phyloP scores from a whole-genome alignment of 2,888 invertebrate species.

The Ennomos quercinarius region DNA sequence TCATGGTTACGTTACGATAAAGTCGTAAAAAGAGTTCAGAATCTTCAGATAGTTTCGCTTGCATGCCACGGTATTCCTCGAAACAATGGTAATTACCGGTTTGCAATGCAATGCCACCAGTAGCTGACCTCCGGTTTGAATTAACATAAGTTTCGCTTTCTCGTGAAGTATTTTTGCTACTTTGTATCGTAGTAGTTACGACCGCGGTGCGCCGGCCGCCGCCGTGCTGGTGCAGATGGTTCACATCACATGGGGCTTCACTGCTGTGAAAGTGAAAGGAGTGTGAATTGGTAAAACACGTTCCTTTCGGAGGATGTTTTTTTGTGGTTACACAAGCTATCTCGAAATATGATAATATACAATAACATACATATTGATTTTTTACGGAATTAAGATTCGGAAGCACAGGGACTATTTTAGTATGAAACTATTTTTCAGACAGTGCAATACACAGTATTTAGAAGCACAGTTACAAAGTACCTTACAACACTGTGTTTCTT shows the following conservation, averaged over 20 bases:
- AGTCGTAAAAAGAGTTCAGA: too few relatives aligned
- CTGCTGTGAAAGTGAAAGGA: slow-evolving; percentile 34
- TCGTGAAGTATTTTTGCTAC: slow-evolving; percentile 15
- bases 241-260: slow-evolving; percentile 11
- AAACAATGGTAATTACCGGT: slow-evolving; percentile 19
- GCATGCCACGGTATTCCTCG: slow-evolving; percentile 10
- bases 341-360: too few relatives aligned
- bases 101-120: slow-evolving; percentile 24
- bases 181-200: slow-evolving; percentile 9
- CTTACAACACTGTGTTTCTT: too few relatives aligned
- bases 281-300: slow-evolving; percentile 17
- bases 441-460: too few relatives aligned
- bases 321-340: neutral
- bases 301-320: slow-evolving; percentile 1
- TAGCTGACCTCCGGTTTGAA: slow-evolving; percentile 22
- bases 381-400: too few relatives aligned
- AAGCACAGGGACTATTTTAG: too few relatives aligned
- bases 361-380: too few relatives aligned
- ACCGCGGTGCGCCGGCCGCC: too few relatives aligned
- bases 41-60: neutral
- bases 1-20: neutral
- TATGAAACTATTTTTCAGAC: too few relatives aligned
- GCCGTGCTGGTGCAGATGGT: neutral
- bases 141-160: slow-evolving; percentile 39
- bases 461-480: too few relatives aligned